Base-by-base conservation (phyloP, 2,888 invertebrate genomes). In the Chamaedrilus cognettii region DNA sequence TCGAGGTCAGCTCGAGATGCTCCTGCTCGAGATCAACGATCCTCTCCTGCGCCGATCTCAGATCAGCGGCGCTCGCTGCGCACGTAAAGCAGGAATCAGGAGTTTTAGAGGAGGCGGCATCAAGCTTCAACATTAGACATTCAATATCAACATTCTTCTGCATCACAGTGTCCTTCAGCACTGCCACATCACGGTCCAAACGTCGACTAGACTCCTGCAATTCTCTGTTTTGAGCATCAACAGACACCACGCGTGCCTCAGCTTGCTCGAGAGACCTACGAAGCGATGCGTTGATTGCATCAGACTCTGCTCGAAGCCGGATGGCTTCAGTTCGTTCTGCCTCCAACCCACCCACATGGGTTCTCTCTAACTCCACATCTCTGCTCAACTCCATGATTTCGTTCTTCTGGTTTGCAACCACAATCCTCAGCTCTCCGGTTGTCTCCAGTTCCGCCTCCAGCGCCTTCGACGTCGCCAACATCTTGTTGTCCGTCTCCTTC, bases 401-500 rank as follows among this genome's bases (percentile, higher is more conserved):
- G 34, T 74, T 75, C 62, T 78, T 77, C 42, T 76, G 69, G 33
- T 75, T 71, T 4, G 75, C 74, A 33, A 79, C 72, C 33, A 76
- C 77, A 55, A 68, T 70, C 32, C 76, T 72, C 26, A 79, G 69
- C 31, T 73, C 73, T 30, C 72, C 72, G 35, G 76, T 78, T 32
- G 79, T 79, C 28, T 77, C 75, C 62, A 69, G 74, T 71, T 79
- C 78, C 11, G 75, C 67, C 52, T 78, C 76, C n/a, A 80, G 66
- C 69, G 80, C 80, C 26, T 79, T 79, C 26, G 74, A 74, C 64
- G 81, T 60, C 55, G 80, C 79, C 52, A 74, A 75, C 60, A 81
- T 72, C 70, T 78, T 79, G 59, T 73, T 77, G 67, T 81, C 79
- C 70, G 75, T 77, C 67, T 82, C 82, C 55, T 79, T 78, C 35